Base-by-base conservation (phyloP, 2,113 vertebrate genomes). In the Hippocampus barbouri region DNA sequence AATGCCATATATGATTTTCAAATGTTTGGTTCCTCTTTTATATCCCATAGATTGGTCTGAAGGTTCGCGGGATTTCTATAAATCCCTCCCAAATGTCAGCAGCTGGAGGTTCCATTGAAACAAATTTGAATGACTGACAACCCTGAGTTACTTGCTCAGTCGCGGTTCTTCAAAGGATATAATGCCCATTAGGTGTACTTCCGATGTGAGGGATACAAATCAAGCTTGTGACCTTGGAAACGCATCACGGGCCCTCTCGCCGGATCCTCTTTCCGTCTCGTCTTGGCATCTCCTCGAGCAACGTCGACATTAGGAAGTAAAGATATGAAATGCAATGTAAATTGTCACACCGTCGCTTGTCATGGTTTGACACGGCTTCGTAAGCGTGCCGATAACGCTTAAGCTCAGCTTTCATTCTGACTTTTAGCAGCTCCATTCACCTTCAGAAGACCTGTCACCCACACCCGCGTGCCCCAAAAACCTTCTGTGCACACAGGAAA, bases 401-500 rank as follows among this genome's bases (percentile, higher is more conserved):
- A 89, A 85, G 83, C 88, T 85, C 80, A 82, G 82, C 77, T 57
- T 85, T 90, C 81, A 82, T 90, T 89, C 85, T 84, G 80, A 88
- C 86, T 84, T 83, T 77, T 70, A 78, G 80, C 68, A 83, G 79
- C 81, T 87, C 14, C 34, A 83, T 70, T 90, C 86, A 92, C 90
- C 90, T 91, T 92, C 89, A 91, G 83, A 89, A 84, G 65, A 78
- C 76, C 76, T 74, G 72, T 90, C 83, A 82, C 69, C 75, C 78
- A 75, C 77, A 79, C 73, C 71, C 72, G 15, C 3, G 16, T 51
- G 15, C 27, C 18, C n/a, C 5, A 66, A 47, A 20, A 51, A 51
- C 5, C 4, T 51, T 51, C 16, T 16, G 6, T 51, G 49, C 49
- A 51, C 49, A 51, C 49, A 8, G 27, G 15, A 9, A 34, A 38